Percentiles rank a stretch among this genome's conserved stretches.
phyloP scores from a whole-genome alignment of 2,113 vertebrate species.

The Mirza zaza region DNA sequence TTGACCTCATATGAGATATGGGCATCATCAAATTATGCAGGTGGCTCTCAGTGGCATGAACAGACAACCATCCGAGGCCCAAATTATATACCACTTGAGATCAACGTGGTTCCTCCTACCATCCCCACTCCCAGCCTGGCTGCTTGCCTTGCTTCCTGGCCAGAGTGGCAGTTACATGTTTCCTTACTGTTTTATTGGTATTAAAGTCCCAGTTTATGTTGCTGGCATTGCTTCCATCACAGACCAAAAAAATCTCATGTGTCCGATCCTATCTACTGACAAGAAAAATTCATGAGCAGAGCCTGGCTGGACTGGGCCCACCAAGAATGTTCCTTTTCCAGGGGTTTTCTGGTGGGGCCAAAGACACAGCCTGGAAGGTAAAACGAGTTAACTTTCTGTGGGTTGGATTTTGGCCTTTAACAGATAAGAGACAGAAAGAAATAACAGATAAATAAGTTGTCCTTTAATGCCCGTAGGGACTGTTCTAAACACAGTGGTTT shows the following conservation, averaged over 20 bases:
- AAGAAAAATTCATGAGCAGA: not conserved
- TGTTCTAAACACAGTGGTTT: not conserved
- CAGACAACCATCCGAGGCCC: not conserved
- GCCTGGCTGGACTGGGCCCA: not conserved
- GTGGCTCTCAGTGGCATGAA: not conserved
- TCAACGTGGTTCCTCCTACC: not conserved
- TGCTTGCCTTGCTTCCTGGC: not conserved
- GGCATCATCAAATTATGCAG: not conserved
- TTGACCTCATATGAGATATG: not conserved
- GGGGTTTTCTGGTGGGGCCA: not conserved
- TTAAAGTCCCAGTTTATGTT: not conserved
- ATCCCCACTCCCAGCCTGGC: rapidly evolving
- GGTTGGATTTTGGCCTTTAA: not conserved
- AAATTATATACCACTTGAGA: not conserved
- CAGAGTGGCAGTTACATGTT: not conserved
- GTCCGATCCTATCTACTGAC: rapidly evolving
- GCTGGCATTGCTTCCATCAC: not conserved
- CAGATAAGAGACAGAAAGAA: not conserved
- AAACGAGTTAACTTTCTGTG: not conserved
- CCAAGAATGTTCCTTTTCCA: not conserved
- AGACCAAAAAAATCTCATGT: not conserved
- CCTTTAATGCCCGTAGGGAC: not conserved
- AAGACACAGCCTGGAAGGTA: not conserved
- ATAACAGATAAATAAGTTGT: not conserved
- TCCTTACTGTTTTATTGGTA: not conserved